Conservation (phyloP, 2,888 invertebrate species). For the Diadromus collaris region DNA sequence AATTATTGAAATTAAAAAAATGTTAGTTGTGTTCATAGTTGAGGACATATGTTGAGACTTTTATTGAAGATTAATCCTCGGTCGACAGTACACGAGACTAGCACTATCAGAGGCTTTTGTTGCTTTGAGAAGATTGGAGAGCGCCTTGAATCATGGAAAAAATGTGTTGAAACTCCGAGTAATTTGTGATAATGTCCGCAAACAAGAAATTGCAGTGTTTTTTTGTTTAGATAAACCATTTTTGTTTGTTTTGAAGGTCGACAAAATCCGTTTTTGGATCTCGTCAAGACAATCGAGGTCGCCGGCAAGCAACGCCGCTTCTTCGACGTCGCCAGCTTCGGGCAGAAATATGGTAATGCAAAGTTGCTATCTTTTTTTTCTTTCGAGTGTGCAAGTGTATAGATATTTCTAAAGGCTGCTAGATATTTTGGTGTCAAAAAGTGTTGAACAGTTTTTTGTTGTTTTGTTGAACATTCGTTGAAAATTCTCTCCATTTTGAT, state of each 20-base stretch:
- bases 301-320: slow-evolving; percentile 87
- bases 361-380: slow-evolving; percentile 41
- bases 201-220: neutral
- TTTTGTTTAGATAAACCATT: neutral
- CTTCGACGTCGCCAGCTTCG: slow-evolving; percentile 89
- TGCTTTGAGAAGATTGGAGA: neutral
- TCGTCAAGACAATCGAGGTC: slow-evolving; percentile 84
- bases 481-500: no score
- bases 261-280: slow-evolving; percentile 84
- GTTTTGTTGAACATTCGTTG: no score
- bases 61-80: neutral
- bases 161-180: neutral
- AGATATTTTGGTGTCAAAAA: no score
- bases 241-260: slow-evolving; percentile 76
- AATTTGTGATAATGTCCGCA: neutral
- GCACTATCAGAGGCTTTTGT: neutral
- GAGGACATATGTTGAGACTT: slow-evolving; percentile 39
- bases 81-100: neutral
- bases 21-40: no score
- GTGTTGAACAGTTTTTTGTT: no score
- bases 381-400: neutral
- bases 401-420: slow-evolving; percentile 24
- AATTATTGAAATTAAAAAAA: no score
- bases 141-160: neutral
- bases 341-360: slow-evolving; percentile 88